phyloP scores from a whole-genome alignment of 2,113 vertebrate genomes.

The Perognathus longimembris region DNA sequence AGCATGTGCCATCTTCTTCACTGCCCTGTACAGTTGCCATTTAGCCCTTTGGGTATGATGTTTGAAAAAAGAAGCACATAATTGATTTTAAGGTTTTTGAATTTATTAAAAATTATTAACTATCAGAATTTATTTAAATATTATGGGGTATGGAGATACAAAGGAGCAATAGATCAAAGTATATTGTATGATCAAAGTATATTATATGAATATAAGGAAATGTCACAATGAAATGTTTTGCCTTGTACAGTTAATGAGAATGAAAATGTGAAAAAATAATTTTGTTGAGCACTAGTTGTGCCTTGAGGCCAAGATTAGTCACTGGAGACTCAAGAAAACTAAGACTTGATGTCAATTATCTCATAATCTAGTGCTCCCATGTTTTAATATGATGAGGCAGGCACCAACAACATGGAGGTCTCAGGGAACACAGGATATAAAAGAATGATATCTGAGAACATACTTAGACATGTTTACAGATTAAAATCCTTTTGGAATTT shows the following conservation, averaged over 20 bases:
- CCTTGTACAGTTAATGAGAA: too few relatives aligned
- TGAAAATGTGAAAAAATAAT: not conserved
- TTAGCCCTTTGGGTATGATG: not conserved
- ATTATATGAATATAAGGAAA: too few relatives aligned
- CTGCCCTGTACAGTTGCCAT: not conserved
- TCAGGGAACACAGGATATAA: not conserved
- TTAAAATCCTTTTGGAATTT: not conserved
- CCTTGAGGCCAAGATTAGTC: accelerated
- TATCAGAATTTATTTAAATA: not conserved
- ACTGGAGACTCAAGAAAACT: not conserved
- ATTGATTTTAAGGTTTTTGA: not conserved
- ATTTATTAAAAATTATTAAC: too few relatives aligned
- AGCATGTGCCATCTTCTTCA: not conserved
- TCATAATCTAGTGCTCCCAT: not conserved
- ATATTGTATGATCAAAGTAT: too few relatives aligned
- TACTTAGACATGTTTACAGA: not conserved
- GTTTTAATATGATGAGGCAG: too few relatives aligned
- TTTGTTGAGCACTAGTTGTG: not conserved
- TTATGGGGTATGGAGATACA: too few relatives aligned
- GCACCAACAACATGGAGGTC: not conserved
- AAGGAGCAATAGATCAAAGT: too few relatives aligned
- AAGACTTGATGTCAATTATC: not conserved
- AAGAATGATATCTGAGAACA: not conserved
- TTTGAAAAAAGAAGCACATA: constrained; percentile 12
- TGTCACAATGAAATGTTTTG: too few relatives aligned